These are phyloP conservation scores for Drosophila nigrodunni DNA, from an alignment of 1,140 invertebrate species.

Conservation along the genomic window DNA sequence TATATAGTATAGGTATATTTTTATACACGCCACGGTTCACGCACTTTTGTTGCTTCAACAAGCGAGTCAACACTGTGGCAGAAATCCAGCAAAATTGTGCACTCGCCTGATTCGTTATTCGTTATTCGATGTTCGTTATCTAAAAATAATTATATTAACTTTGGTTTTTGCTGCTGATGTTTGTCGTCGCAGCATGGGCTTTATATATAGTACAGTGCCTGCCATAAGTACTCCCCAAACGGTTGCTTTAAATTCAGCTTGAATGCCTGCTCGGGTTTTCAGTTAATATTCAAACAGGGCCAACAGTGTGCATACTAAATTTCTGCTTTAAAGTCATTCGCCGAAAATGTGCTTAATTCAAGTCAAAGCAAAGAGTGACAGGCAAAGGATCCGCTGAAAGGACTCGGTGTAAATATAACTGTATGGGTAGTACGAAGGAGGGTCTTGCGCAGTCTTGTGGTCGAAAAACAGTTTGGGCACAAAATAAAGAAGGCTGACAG, in stretches of 20 bases:
- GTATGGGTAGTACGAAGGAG: not conserved
- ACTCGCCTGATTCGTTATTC: slow-evolving; percentile 80
- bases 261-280: slow-evolving; percentile 1
- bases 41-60: slow-evolving; percentile 52
- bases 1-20: not conserved
- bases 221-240: slow-evolving; percentile 1
- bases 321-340: slow-evolving; percentile 9
- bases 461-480: slow-evolving; percentile 6
- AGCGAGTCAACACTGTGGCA: slow-evolving; percentile 23
- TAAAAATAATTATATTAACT: slow-evolving; percentile 82
- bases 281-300: slow-evolving; percentile 3
- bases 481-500: slow-evolving; percentile 8
- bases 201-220: not conserved
- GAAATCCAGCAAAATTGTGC: slow-evolving; percentile 65
- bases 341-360: slow-evolving; percentile 22
- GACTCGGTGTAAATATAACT: not conserved
- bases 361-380: slow-evolving; percentile 11
- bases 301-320: slow-evolving; percentile 49
- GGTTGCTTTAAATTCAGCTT: slow-evolving; percentile 26
- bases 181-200: slow-evolving; percentile 20
- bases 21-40: slow-evolving; percentile 10
- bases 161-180: slow-evolving; percentile 73
- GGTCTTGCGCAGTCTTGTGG: slow-evolving; percentile 27
- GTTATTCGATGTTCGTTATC: slow-evolving; percentile 73
- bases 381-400: slow-evolving; percentile 7